phyloP scores from a whole-genome alignment of 2,113 vertebrate species.

The Crotophaga sulcirostris region DNA sequence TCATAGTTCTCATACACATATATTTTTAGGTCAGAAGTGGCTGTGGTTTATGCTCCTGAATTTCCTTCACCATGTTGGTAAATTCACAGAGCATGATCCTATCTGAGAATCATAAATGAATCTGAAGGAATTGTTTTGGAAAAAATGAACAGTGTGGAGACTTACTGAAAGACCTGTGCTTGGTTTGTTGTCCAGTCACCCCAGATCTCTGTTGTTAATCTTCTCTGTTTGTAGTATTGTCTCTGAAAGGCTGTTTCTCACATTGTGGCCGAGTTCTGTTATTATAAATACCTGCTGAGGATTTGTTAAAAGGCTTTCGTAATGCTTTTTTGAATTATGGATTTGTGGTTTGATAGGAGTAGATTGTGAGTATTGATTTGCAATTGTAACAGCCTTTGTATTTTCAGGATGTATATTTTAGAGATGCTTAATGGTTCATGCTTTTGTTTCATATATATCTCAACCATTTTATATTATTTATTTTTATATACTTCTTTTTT shows the following conservation, averaged over 20 bases:
- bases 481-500: background rate
- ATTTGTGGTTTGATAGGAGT: background rate
- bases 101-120: background rate
- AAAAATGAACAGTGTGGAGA: background rate
- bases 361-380: background rate
- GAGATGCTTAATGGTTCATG: background rate
- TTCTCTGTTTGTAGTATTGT: background rate
- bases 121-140: background rate
- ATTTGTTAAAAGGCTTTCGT: background rate
- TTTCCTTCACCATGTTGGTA: background rate
- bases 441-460: background rate
- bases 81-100: background rate
- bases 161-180: background rate
- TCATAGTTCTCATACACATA: background rate
- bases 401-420: background rate
- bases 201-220: background rate
- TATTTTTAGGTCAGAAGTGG: background rate
- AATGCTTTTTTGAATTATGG: background rate
- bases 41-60: background rate
- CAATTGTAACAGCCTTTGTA: background rate
- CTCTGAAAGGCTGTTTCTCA: background rate
- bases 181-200: background rate
- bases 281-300: background rate
- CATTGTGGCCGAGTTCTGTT: background rate
- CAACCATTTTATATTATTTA: background rate